A percentile compares a stretch with the other conserved stretches of the same genome.
Conservation (phyloP, 2,113 vertebrate species). For the Petaurus breviceps region DNA sequence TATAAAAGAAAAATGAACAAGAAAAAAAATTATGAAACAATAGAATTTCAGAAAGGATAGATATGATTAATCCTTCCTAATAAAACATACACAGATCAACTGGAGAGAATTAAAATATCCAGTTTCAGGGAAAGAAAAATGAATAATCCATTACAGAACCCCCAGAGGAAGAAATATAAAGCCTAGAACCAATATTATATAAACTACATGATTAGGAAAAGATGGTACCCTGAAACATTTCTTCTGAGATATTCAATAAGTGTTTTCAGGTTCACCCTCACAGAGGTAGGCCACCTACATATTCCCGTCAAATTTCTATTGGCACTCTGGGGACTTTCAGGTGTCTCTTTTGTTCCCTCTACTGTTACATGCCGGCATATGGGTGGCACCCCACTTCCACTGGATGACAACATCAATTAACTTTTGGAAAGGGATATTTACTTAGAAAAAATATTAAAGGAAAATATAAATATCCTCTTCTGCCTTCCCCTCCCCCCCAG, state of each 20-base stretch:
- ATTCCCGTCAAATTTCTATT: background rate
- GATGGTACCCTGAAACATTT: background rate
- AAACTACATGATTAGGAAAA: background rate
- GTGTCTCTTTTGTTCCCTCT: background rate
- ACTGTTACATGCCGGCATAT: background rate
- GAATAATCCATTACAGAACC: background rate
- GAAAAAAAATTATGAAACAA: background rate
- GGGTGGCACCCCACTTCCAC: background rate
- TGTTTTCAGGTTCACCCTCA: background rate
- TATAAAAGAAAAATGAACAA: background rate
- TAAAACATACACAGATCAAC: background rate
- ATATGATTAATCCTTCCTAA: background rate
- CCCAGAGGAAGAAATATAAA: background rate
- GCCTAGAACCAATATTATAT: background rate
- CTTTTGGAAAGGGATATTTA: background rate
- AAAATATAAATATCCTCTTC: background rate
- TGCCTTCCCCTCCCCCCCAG: background rate
- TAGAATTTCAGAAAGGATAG: background rate
- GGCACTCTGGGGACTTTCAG: background rate
- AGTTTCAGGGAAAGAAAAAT: background rate
- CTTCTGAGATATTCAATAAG: background rate
- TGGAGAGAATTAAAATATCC: background rate
- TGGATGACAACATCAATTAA: background rate
- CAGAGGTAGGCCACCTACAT: background rate
- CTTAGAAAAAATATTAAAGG: background rate